Conservation (phyloP, 2,113 vertebrate species). For the Macroglossus sobrinus region DNA sequence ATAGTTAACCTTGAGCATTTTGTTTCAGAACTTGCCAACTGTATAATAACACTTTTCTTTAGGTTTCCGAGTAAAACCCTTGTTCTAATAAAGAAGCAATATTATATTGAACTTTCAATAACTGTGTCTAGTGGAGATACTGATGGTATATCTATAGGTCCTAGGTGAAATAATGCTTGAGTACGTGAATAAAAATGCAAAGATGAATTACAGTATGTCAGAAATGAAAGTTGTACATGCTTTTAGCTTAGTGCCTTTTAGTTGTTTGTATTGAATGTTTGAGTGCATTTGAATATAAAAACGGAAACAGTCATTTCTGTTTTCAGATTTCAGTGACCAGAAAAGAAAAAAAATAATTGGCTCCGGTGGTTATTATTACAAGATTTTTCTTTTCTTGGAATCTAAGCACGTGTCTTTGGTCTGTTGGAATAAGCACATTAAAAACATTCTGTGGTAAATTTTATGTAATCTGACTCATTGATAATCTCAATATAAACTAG, state of each 20-base stretch:
- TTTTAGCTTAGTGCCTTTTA: not conserved
- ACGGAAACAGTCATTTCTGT: conserved; percentile 1
- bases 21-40: not conserved
- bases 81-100: not conserved
- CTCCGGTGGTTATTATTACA: not conserved
- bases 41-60: conserved; percentile 4
- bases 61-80: not conserved
- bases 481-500: not conserved
- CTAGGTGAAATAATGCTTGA: not conserved
- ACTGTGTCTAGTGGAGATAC: not conserved
- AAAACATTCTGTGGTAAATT: not conserved
- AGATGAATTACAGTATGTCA: conserved; percentile 13
- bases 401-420: not conserved
- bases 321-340: not conserved
- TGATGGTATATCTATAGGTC: not conserved
- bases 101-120: not conserved
- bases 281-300: not conserved
- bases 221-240: not conserved
- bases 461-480: not conserved
- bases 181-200: not conserved
- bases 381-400: not conserved
- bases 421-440: not conserved
- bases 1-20: not conserved
- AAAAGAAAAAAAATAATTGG: not conserved
- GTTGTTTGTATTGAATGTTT: not conserved